A percentile compares a stretch with the other conserved stretches of the same genome.
Evolutionary conservation across 2,113 vertebrate species (phyloP).

Genomic region (Daubentonia madagascariensis): DNA sequence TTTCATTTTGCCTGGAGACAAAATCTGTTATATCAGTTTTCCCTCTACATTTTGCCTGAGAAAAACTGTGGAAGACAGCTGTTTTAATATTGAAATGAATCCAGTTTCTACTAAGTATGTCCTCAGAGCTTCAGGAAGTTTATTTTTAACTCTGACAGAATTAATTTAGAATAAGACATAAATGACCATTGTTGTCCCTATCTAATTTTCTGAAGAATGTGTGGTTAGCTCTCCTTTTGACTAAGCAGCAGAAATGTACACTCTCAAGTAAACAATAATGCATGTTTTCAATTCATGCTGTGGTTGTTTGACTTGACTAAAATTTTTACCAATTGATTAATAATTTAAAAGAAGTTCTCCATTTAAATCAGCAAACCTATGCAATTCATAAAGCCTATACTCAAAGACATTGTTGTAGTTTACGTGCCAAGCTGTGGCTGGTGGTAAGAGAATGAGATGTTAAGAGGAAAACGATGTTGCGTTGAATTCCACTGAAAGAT

Average conservation of each 20-base stretch:
- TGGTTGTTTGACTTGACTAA: background rate
- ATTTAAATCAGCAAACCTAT: background rate
- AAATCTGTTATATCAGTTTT: slow-evolving; percentile 71
- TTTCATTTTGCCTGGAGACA: slow-evolving; percentile 63
- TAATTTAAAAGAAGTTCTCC: background rate
- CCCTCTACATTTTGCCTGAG: slow-evolving; percentile 56
- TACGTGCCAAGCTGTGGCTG: background rate
- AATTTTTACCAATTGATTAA: slow-evolving; percentile 29
- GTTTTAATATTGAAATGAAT: slow-evolving; percentile 66
- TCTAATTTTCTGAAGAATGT: slow-evolving; percentile 29
- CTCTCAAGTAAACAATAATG: background rate
- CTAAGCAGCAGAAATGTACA: background rate
- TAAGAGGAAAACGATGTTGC: background rate
- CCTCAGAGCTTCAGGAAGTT: slow-evolving; percentile 11
- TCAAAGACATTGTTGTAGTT: background rate
- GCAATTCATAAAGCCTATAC: background rate
- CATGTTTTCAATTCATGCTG: background rate
- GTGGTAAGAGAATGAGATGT: background rate
- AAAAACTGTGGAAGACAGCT: slow-evolving; percentile 70
- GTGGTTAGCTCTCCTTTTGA: background rate
- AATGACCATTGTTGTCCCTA: background rate
- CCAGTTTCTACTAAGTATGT: slow-evolving; percentile 53
- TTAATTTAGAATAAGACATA: slow-evolving; percentile 48
- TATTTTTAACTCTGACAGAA: slow-evolving; percentile 62
- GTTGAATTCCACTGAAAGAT: background rate